Percentiles rank a stretch among this genome's conserved stretches.
Conservation (phyloP, 30 jellyfish, hydroid and myxozoan species). For the Turritopsis rubra region DNA sequence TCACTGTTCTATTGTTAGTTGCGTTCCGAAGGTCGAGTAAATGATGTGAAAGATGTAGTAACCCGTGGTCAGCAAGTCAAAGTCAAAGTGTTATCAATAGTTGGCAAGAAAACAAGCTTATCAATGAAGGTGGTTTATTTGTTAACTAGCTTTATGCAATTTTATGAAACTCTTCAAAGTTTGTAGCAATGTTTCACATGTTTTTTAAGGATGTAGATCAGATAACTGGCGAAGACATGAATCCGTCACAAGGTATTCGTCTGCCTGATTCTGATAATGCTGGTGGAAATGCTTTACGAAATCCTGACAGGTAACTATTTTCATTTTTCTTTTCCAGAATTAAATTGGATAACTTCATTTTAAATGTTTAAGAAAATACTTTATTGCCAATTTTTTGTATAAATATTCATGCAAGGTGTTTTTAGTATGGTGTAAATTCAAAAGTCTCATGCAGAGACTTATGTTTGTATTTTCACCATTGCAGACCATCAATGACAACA, state of each 20-base stretch:
- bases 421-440: too few relatives aligned
- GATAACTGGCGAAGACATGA: conserved; percentile 95
- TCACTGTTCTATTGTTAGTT: too few relatives aligned
- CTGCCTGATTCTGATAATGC: conserved; percentile 35
- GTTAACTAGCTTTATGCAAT: neutral
- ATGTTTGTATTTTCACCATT: neutral
- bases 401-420: too few relatives aligned
- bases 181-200: conserved; percentile 38
- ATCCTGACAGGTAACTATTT: conserved; percentile 85
- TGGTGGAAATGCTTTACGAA: conserved; percentile 60
- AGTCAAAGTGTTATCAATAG: conserved; percentile 75
- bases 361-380: too few relatives aligned
- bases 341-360: too few relatives aligned
- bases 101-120: conserved; percentile 80
- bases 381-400: too few relatives aligned
- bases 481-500: conserved; percentile 73
- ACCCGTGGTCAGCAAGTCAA: conserved; percentile 79
- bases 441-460: too few relatives aligned
- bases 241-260: conserved; percentile 69
- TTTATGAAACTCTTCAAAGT: conserved; percentile 28
- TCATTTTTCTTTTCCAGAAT: too few relatives aligned
- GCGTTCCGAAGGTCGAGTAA: conserved; percentile 92
- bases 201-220: conserved; percentile 91
- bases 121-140: conserved; percentile 83
- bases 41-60: conserved; percentile 89